Base-by-base conservation (phyloP, 2,888 invertebrate genomes). In the Chloromyia formosa region DNA sequence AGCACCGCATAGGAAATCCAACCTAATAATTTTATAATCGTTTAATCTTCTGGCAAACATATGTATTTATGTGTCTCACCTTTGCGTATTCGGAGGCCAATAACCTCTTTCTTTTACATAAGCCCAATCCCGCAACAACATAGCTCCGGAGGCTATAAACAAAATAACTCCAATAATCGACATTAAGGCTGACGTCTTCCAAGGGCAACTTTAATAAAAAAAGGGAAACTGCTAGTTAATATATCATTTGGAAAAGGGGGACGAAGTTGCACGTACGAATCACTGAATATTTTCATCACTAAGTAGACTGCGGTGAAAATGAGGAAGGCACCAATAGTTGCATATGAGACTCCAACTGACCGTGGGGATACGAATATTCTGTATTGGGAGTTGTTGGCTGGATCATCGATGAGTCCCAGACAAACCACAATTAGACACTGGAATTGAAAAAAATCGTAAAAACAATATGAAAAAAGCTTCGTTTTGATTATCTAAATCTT, bases 1-100 rank as follows among this genome's bases (percentile, higher is more conserved):
- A 2, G 84, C 77, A 1, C 80, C 83, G 80, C 84, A 80, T 1
- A 85, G 81, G 60, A 85, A 78, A 75, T 85, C 85, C 80, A 85
- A 79, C 56, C 79, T 79, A 49, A 60, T 12, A n/a, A n/a, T n/a
- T n/a, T n/a, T n/a, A 20, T 22, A 60, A 60, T 60, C n/a, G n/a
- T n/a, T n/a, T n/a, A n/a, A n/a, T n/a, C n/a, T n/a, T 53, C 2
- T 53, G 14, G 53, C 18, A 22, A 18, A 14, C 20, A 18, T 35
- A 35, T 35, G 27, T 35, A 35, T 35, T 35, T 3, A 49, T 49
- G 49, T 7, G 5, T 12, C 42, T 10, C 77, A 78, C 77, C 85
- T 83, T 75, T 83, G 83, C 81, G 83, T 84, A 78, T 86, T 85
- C 72, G 86, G 86, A 78, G 85, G 84, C 86, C 86, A 86, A 72